phyloP scores from a whole-genome alignment of 2,888 invertebrate species.

The Harpagoxenus sublaevis region DNA sequence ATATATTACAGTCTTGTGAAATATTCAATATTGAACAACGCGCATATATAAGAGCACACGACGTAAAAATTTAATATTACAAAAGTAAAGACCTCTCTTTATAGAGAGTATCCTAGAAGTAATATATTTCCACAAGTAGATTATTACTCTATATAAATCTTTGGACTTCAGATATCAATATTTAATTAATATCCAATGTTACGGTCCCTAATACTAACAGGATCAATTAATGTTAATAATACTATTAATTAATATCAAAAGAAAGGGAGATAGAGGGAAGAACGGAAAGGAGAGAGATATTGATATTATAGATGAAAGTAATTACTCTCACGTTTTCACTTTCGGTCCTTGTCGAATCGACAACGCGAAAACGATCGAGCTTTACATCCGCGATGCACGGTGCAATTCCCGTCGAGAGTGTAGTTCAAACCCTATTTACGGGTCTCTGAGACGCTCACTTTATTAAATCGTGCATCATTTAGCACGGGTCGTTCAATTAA shows the following conservation, averaged over 20 bases:
- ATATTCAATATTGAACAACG: background rate
- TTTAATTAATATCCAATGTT: background rate
- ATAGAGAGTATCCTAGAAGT: background rate
- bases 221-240: background rate
- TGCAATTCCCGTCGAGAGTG: background rate
- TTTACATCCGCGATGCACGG: background rate
- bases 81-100: background rate
- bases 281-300: background rate
- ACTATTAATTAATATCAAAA: background rate
- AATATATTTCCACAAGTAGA: background rate
- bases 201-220: background rate
- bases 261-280: background rate
- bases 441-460: slow-evolving; percentile 46
- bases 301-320: background rate
- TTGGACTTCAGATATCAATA: background rate
- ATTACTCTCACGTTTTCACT: slow-evolving; percentile 13
- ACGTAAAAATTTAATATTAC: background rate
- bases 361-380: slow-evolving; percentile 26
- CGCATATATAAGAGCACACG: background rate
- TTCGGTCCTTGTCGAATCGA: slow-evolving; percentile 10
- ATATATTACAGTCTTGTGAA: background rate
- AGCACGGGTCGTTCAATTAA: slow-evolving; percentile 69
- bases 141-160: background rate
- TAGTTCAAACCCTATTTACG: slow-evolving; percentile 20
- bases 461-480: slow-evolving; percentile 59